These are phyloP conservation scores for Mus pahari DNA, from an alignment of 2,113 vertebrate species.

Conservation along the genomic window DNA sequence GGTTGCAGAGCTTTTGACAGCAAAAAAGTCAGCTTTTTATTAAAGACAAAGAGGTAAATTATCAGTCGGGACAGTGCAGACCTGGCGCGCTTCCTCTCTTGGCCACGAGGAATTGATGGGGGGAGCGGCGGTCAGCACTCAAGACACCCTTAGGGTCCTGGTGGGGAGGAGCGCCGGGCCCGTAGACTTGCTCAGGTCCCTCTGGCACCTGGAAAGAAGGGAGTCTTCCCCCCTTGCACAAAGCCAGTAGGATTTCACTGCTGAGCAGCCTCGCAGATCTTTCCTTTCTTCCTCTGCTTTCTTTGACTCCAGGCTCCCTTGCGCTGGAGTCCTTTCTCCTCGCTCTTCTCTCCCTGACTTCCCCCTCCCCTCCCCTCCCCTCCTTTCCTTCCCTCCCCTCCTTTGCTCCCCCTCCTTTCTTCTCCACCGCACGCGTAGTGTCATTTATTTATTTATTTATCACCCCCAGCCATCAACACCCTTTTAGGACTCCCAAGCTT, in stretches of 20 bases:
- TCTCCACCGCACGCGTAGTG: conserved; percentile 78
- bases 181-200: conserved; percentile 66
- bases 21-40: conserved; percentile 78
- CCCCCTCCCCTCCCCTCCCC: background rate
- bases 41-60: conserved; percentile 88
- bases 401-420: conserved; percentile 46
- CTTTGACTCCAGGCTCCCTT: conserved; percentile 46
- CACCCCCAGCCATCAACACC: conserved; percentile 79
- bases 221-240: conserved; percentile 58
- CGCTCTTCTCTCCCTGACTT: conserved; percentile 26
- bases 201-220: conserved; percentile 56
- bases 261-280: conserved; percentile 18
- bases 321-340: conserved; percentile 32
- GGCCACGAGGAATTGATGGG: conserved; percentile 86
- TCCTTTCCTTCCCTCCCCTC: background rate
- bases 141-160: conserved; percentile 75
- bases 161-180: conserved; percentile 68
- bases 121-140: conserved; percentile 85
- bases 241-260: conserved; percentile 53
- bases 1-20: conserved; percentile 69
- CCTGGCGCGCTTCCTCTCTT: conserved; percentile 82
- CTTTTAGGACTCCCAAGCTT: conserved; percentile 83
- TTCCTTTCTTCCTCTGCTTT: conserved; percentile 63
- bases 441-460: conserved; percentile 83
- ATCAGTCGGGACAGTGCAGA: conserved; percentile 85